phyloP scores from a whole-genome alignment of 92 coral and sea anemone species.

The Micromussa lordhowensis region DNA sequence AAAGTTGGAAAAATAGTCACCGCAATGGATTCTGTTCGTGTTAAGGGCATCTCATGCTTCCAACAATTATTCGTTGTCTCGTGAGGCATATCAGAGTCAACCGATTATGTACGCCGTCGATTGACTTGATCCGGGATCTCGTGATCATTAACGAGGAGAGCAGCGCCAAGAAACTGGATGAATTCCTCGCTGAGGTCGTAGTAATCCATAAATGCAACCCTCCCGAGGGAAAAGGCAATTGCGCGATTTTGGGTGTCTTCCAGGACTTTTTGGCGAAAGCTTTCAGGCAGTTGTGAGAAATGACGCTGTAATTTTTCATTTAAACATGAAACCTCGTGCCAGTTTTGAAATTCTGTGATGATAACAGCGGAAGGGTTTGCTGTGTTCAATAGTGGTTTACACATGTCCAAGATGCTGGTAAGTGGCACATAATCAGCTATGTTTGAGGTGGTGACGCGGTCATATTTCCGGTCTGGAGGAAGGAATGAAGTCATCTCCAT shows the following conservation, averaged over 20 bases:
- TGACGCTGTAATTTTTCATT: neutral
- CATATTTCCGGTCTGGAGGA: constrained; percentile 22
- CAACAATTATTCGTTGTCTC: too few species aligned
- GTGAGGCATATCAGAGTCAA: too few species aligned
- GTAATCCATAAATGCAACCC: neutral
- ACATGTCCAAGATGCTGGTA: constrained; percentile 30
- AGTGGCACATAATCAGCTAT: constrained; percentile 56
- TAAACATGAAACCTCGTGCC: neutral
- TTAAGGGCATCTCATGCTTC: too few species aligned
- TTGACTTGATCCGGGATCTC: neutral
- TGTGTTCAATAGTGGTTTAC: constrained; percentile 41
- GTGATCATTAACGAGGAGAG: constrained; percentile 2
- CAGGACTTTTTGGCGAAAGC: neutral
- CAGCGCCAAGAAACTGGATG: constrained; percentile 62
- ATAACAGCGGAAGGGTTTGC: constrained; percentile 6
- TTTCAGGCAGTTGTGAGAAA: neutral
- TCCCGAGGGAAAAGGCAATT: constrained; percentile 14
- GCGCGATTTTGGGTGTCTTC: constrained; percentile 54
- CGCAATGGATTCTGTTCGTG: too few species aligned
- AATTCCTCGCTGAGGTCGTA: constrained; percentile 6
- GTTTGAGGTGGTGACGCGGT: constrained; percentile 53
- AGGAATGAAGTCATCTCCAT: constrained; percentile 37
- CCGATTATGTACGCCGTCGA: neutral
- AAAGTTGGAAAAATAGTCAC: too few species aligned
- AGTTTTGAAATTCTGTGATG: neutral